phyloP scores from a whole-genome alignment of 2,797 vertebrate genomes.

The Pyrrhura leucotis region DNA sequence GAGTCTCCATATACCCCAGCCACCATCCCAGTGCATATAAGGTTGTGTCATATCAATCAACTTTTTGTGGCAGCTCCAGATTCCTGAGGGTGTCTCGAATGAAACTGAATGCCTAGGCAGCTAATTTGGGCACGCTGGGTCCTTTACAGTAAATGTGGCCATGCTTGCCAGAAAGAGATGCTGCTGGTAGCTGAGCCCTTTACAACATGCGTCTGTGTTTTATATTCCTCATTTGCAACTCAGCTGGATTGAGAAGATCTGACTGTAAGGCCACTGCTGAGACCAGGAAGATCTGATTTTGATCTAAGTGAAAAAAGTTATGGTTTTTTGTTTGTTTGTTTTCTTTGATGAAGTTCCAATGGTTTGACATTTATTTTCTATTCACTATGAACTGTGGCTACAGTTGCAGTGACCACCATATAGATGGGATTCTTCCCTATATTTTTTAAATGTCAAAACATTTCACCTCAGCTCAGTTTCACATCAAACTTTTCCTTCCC shows the following conservation, averaged over 20 bases:
- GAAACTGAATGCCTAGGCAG: not conserved
- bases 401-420: not conserved
- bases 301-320: not conserved
- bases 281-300: not conserved
- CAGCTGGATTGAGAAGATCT: not conserved
- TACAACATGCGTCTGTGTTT: not conserved
- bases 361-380: not conserved
- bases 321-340: not conserved
- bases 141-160: not conserved
- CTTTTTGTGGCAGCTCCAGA: not conserved
- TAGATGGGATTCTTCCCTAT: not conserved
- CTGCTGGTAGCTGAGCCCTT: not conserved
- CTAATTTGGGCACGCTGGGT: not conserved
- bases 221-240: not conserved
- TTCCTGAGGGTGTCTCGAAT: not conserved
- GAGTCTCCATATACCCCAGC: not conserved
- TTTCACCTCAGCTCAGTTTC: not conserved
- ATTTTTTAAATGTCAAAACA: not conserved
- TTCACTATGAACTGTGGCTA: not conserved
- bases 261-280: not conserved
- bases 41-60: rapidly evolving
- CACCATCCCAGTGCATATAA: not conserved
- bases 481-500: not conserved
- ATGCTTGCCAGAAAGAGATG: not conserved
- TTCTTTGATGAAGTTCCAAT: not conserved